Conservation (phyloP, 2,113 vertebrate genomes). For the Lanius collurio region DNA sequence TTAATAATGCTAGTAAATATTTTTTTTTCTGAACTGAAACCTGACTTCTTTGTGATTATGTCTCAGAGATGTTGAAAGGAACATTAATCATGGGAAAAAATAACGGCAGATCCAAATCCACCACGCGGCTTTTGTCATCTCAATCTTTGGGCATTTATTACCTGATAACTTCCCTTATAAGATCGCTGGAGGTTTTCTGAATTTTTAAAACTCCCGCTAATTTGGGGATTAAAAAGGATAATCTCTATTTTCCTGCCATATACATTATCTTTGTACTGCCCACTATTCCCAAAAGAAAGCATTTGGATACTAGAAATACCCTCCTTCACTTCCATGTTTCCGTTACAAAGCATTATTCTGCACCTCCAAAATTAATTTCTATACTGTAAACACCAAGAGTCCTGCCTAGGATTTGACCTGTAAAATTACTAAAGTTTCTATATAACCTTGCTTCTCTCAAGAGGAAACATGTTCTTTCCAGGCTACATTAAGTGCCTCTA, state of each 20-base stretch:
- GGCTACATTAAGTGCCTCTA: neutral
- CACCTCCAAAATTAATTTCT: neutral
- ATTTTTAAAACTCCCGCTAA: neutral
- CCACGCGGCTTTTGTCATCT: neutral
- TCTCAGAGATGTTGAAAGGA: neutral
- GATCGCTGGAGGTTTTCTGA: neutral
- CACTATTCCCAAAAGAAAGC: neutral
- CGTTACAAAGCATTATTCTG: neutral
- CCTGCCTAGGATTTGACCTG: neutral
- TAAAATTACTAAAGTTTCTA: neutral
- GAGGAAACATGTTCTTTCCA: neutral
- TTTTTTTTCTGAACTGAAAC: neutral
- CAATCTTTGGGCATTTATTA: neutral
- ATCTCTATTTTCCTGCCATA: neutral
- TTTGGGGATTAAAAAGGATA: neutral
- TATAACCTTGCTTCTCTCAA: neutral
- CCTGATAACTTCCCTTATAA: neutral
- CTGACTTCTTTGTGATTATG: neutral
- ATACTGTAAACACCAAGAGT: neutral
- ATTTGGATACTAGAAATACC: neutral
- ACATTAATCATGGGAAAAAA: neutral
- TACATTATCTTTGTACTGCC: neutral
- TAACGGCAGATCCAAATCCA: neutral
- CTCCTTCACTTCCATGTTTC: neutral
- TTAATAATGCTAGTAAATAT: neutral